Base-by-base conservation (phyloP, 2,797 vertebrate genomes). In the Nannoperca obscura region DNA sequence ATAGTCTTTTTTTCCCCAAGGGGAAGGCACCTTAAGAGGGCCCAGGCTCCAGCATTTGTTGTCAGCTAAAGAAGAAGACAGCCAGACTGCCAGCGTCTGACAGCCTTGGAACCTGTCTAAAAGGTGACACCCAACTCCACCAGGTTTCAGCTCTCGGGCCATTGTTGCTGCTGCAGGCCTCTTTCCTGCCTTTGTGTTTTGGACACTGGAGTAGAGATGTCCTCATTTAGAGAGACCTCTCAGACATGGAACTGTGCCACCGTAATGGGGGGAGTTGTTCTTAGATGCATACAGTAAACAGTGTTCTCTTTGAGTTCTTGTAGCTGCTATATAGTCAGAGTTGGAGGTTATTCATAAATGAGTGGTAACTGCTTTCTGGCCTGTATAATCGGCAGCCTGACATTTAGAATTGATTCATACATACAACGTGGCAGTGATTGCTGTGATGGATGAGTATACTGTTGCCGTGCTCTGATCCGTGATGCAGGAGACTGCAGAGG, bases 91-190 rank as follows among this genome's bases (percentile, higher is more conserved):
- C 70, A 75, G 54, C 67, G 60, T 52, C 42, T 87, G 85, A 89
- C 86, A 86, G 81, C 58, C 54, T 74, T 53, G 64, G 75, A 85
- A 79, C 80, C 38, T 66, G 70, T 82, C 81, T 40, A 64, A 79
- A 83, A 71, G 65, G 53, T 76, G 83, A 87, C 67, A 79, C 64
- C 57, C 62, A 77, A 64, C 79, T 77, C 70, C 71, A 32, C 68
- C 47, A 71, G 24, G 74, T 47, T 74, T 80, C 64, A 6, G 62
- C 70, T 78, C 52, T 67, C 53, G 53, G 76, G 60, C 70, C 78
- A 74, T 76, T 81, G 74, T 73, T 57, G 66, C 53, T 61, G n/a
- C 47, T 71, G 42, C 46, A 30, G 40, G 52, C 58, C 36, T 14
- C 61, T 83, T 59, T 36, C 13, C n/a, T 59, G 44, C 57, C 55